Evolutionary conservation across 2,888 invertebrate species (phyloP), one percentile per base, ranked within the genome.

Genomic region (Ferdinandea cuprea): DNA sequence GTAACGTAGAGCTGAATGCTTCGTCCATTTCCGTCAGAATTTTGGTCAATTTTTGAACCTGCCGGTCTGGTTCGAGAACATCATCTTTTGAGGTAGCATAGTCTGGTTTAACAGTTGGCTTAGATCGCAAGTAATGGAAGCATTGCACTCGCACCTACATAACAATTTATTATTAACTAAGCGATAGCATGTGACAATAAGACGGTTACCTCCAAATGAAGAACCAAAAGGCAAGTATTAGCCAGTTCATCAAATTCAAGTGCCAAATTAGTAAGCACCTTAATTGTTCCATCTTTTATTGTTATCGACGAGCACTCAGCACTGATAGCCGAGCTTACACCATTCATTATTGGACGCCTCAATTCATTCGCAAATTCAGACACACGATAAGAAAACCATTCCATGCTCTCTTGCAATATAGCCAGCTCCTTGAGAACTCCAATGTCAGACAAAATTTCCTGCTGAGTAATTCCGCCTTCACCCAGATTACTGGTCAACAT

Each of bases 401-500:
- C 96, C 94, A 98, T 94, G 88, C 97, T 97, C 89, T 99, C 98
- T 89, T 98, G 97, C 40, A 99, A 92, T 85, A 97, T 95, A 0
- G 97, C 98, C 13, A 99, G 91, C 86, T 96, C 96, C 65, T 95
- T 95, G 52, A 99, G 92, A 85, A 96, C 94, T 71, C 93, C 93
- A 86, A 96, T 94, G 89, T 98, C 97, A 0, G 95, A 94, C 21
- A 99, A 93, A 77, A 99, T 96, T 91, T 98, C 98, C 71, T 95
- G 94, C 42, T 94, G 93, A 0, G 95, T 94, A 19, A 98, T 96
- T 25, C 96, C 95, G 5, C 96, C 96, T 89, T 98, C 97, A 3
- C 97, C 97, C 15, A 98, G 92, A 89, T 98, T 98, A 72, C 96
- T 96, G 13, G 97, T 98, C 8, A 99, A 92, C 88, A 98, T 98